Evolutionary conservation across 2,888 invertebrate species (phyloP).

Genomic region (Koerneria pararmatus): DNA sequence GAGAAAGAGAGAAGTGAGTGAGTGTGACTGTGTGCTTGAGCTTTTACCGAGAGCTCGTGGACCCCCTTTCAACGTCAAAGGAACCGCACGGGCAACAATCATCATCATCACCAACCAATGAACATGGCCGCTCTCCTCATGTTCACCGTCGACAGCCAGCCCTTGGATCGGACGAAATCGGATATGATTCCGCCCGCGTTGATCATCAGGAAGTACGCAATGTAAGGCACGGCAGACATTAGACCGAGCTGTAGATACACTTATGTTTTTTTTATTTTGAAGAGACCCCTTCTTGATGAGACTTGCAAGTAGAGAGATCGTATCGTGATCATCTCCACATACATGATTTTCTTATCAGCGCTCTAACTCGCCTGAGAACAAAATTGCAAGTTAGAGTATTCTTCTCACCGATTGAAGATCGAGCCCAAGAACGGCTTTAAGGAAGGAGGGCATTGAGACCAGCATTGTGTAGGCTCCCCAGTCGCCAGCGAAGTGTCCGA

Average conservation of each 20-base stretch:
- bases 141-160: conserved; percentile 51
- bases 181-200: conserved; percentile 56
- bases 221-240: conserved; percentile 57
- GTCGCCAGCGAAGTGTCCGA: conserved; percentile 62
- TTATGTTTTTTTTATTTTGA: background rate
- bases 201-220: conserved; percentile 58
- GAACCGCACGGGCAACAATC: background rate
- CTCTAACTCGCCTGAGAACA: background rate
- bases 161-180: conserved; percentile 46
- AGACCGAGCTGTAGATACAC: conserved; percentile 52
- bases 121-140: conserved; percentile 58
- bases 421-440: conserved; percentile 58
- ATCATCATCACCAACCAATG: conserved; percentile 34
- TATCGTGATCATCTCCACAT: background rate
- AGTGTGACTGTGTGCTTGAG: too few species aligned
- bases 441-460: conserved; percentile 62
- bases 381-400: background rate
- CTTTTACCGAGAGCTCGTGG: too few species aligned
- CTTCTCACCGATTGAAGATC: conserved; percentile 47
- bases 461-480: conserved; percentile 64
- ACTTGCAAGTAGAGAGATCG: too few species aligned
- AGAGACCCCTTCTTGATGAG: too few species aligned
- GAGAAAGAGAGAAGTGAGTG: too few species aligned
- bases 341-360: background rate
- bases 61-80: background rate